Base-by-base conservation (phyloP, 2,888 invertebrate species). In the Diarsia brunnea region DNA sequence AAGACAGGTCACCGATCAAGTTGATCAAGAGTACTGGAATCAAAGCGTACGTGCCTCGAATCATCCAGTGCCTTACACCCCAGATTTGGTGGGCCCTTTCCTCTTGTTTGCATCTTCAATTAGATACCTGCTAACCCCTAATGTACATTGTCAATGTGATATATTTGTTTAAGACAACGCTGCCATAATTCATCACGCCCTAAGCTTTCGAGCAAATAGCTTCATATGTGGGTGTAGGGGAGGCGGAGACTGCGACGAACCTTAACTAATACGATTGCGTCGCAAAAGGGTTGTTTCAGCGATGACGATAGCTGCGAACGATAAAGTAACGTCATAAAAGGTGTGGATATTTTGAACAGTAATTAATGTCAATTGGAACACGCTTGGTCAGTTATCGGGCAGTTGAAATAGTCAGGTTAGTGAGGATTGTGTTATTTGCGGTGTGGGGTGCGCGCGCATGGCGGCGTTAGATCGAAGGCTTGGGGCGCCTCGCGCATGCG, bases 391-490 rank as follows among this genome's bases (percentile, higher is more conserved):
- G 89, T 90, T 87, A 89, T 91, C 86, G 91, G 90, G 86, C 88
- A 90, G 90, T 91, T 86, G 90, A 89, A 93, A 91, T 87, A 91
- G 92, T 93, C 90, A 92, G 91, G 93, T 93, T 91, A 90, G 93
- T 91, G 92, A 93, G 90, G 92, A 92, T 92, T 91, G 93, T 94
- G 93, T 94, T 95, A 94, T 95, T 96, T 95, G 95, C 94, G 95
- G 93, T 93, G 92, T 90, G 82, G 88, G 93, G 86, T 95, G 95
- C 94, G 96, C 95, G 95, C 95, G 95, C 95, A 95, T 87, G 92
- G 85, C 90, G 91, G 90, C 89, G 94, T 91, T 93, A 95, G 95
- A 96, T 96, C 96, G 96, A 96, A 96, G 95, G 93, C 92, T 90
- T 85, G 90, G 91, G 91, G 85, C 85, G 88, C 84, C 84, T 87